These are phyloP conservation scores for Heptranchias perlo DNA, from an alignment of 2,113 vertebrate genomes.

Conservation along the genomic window DNA sequence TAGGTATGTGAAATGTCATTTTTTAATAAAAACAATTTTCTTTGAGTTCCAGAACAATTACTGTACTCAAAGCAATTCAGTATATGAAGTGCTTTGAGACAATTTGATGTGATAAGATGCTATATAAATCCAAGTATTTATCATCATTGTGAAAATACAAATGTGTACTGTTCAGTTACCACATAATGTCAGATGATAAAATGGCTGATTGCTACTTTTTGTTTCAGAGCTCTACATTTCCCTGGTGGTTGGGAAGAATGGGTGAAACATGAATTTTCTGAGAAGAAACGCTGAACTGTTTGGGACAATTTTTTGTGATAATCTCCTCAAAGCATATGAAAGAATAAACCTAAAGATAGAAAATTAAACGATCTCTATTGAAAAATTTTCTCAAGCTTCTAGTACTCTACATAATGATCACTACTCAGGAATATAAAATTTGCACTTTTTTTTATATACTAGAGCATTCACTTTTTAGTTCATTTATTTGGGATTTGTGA, in stretches of 20 bases:
- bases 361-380: not conserved
- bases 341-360: not conserved
- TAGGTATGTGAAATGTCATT: not conserved
- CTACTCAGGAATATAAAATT: not conserved
- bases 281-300: constrained; percentile 50
- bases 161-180: not conserved
- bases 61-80: not conserved
- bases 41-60: not conserved
- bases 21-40: not conserved
- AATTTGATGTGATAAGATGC: not conserved
- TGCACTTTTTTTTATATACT: not conserved
- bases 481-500: not conserved
- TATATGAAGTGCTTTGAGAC: not conserved
- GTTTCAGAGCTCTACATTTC: constrained; percentile 74
- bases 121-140: not conserved
- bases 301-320: not conserved
- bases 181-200: not conserved
- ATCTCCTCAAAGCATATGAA: not conserved
- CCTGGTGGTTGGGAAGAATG: constrained; percentile 86
- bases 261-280: constrained; percentile 63
- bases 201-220: not conserved
- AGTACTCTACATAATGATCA: not conserved
- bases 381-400: not conserved
- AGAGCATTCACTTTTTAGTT: not conserved
- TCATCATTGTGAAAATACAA: not conserved